phyloP scores from a whole-genome alignment of 2,797 vertebrate genomes.

The Zalophus californianus region DNA sequence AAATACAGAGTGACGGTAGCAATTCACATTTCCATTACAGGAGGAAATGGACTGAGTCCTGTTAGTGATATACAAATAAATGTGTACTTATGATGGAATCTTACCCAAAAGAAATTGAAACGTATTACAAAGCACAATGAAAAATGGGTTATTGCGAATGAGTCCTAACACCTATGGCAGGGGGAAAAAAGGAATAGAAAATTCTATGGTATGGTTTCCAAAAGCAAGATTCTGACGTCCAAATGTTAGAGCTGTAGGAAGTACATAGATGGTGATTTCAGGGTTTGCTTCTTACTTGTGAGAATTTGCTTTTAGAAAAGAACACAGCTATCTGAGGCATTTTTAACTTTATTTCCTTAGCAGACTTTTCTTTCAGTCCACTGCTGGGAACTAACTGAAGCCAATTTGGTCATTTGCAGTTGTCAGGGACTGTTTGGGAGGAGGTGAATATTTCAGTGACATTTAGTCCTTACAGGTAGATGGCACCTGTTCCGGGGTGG shows the following conservation, averaged over 20 bases:
- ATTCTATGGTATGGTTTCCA: slow-evolving; percentile 44
- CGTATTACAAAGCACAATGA: not conserved
- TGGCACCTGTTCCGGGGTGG: not conserved
- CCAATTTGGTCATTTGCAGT: not conserved
- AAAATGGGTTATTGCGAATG: slow-evolving; percentile 61
- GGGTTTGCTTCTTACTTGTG: slow-evolving; percentile 42
- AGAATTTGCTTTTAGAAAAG: slow-evolving; percentile 61
- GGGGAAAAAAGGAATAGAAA: slow-evolving; percentile 63
- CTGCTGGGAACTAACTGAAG: not conserved
- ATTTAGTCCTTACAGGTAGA: not conserved
- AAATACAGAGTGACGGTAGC: slow-evolving; percentile 42
- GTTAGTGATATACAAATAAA: slow-evolving; percentile 32
- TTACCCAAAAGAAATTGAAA: slow-evolving; percentile 59
- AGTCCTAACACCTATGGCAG: slow-evolving; percentile 66
- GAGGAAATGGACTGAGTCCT: slow-evolving; percentile 54
- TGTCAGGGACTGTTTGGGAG: not conserved
- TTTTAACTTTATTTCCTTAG: slow-evolving; percentile 57
- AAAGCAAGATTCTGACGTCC: slow-evolving; percentile 60
- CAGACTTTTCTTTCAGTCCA: not conserved
- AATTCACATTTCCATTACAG: slow-evolving; percentile 74
- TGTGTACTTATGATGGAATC: slow-evolving; percentile 3
- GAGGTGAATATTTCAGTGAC: not conserved
- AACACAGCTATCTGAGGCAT: slow-evolving; percentile 57
- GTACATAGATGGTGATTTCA: slow-evolving; percentile 56
- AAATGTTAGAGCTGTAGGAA: slow-evolving; percentile 46